Percentiles rank a stretch among this genome's conserved stretches.
Evolutionary conservation across 2,888 invertebrate species (phyloP).

Genomic region (Falcaria lacertinaria): DNA sequence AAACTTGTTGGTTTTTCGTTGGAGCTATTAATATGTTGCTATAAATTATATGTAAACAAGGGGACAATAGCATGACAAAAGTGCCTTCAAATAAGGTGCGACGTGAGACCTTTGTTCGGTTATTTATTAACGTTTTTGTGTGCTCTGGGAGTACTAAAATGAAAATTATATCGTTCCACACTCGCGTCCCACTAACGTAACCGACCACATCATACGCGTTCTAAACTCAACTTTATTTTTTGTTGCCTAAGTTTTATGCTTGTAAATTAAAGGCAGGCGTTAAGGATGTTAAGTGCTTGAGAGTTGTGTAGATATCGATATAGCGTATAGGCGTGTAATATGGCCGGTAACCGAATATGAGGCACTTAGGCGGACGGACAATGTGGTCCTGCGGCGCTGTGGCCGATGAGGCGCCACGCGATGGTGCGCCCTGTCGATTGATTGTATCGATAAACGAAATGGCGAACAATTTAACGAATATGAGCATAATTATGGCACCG

Average conservation of each 20-base stretch:
- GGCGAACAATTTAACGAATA: too few relatives aligned
- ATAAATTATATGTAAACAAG: constrained; percentile 31
- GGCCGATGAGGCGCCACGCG: constrained; percentile 61
- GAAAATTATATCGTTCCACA: constrained; percentile 62
- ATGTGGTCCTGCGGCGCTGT: constrained; percentile 64
- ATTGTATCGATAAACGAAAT: constrained; percentile 4
- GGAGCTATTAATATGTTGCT: constrained; percentile 31
- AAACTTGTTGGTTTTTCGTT: constrained; percentile 10
- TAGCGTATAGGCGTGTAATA: constrained; percentile 61
- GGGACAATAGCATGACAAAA: constrained; percentile 60
- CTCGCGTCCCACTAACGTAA: constrained; percentile 20
- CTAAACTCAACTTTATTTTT: constrained; percentile 21
- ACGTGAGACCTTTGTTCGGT: constrained; percentile 63
- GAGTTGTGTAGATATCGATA: constrained; percentile 55
- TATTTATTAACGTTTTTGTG: constrained; percentile 67
- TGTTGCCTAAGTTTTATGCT: constrained; percentile 6
- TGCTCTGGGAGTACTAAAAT: constrained; percentile 70
- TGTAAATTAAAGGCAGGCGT: constrained; percentile 13
- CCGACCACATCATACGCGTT: constrained; percentile 5
- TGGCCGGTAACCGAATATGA: constrained; percentile 75
- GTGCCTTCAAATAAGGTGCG: constrained; percentile 65
- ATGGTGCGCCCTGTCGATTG: constrained; percentile 39
- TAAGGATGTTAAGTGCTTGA: constrained; percentile 36
- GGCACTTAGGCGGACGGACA: constrained; percentile 71
- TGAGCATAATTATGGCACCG: too few relatives aligned